A percentile compares a stretch with the other conserved stretches of the same genome.
Evolutionary conservation across 1,140 invertebrate genomes (phyloP).

Genomic region (Antheraea mylitta): DNA sequence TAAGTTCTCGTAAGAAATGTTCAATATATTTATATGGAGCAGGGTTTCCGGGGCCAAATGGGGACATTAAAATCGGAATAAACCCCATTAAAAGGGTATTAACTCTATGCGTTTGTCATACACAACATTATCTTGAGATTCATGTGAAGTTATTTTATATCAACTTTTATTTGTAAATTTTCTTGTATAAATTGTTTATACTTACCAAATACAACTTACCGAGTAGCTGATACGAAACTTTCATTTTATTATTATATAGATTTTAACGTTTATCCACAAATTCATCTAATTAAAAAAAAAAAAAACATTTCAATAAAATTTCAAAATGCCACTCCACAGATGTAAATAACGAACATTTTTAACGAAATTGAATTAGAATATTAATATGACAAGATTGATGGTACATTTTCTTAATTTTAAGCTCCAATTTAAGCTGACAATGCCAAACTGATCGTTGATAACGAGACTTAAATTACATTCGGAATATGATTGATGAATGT

Average conservation of each 20-base stretch:
- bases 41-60: background rate
- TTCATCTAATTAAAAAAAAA: too few species aligned
- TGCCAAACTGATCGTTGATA: background rate
- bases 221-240: too few species aligned
- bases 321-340: too few species aligned
- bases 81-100: background rate
- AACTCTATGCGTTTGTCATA: background rate
- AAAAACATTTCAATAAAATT: too few species aligned
- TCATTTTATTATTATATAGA: too few species aligned
- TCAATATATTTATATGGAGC: background rate
- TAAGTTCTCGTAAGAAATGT: background rate
- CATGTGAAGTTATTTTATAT: background rate
- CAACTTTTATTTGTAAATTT: background rate
- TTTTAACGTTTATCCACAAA: too few species aligned
- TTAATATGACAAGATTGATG: slow-evolving; percentile 7
- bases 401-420: slow-evolving; percentile 2
- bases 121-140: background rate
- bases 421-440: slow-evolving; percentile 6
- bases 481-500: background rate
- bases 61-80: background rate
- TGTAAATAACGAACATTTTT: background rate
- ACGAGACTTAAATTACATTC: background rate
- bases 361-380: background rate
- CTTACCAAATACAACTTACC: too few species aligned
- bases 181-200: too few species aligned